These are phyloP conservation scores for Prunella himalayana DNA, from an alignment of 2,113 vertebrate genomes.

Conservation along the genomic window DNA sequence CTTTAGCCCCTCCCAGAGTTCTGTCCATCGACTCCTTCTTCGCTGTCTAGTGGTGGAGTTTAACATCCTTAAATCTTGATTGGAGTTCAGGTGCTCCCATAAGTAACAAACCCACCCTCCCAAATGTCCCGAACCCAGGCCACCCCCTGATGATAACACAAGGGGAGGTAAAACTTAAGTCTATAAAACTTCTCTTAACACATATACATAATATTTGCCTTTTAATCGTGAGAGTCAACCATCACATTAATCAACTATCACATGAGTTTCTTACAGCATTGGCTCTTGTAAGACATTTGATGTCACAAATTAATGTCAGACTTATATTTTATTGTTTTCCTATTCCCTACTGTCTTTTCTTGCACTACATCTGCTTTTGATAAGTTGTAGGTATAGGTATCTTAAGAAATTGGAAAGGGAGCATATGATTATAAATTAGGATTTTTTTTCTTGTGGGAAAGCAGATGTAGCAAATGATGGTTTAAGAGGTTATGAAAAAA, in stretches of 20 bases:
- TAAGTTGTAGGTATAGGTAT: not conserved
- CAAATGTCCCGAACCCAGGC: not conserved
- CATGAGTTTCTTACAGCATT: not conserved
- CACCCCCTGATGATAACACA: not conserved
- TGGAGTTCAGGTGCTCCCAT: not conserved
- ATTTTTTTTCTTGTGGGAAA: not conserved
- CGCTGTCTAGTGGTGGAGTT: not conserved
- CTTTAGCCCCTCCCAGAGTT: not conserved
- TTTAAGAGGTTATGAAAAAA: not conserved
- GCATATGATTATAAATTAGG: not conserved
- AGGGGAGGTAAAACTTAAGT: not conserved
- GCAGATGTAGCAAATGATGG: constrained; percentile 7
- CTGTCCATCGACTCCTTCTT: not conserved
- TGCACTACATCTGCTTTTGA: not conserved
- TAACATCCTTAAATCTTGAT: not conserved
- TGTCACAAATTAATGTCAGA: not conserved
- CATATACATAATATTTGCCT: too few relatives aligned
- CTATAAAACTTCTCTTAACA: not conserved
- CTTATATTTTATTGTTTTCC: not conserved
- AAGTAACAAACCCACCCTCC: not conserved
- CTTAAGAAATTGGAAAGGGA: not conserved
- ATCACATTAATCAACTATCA: not conserved
- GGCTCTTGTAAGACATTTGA: not conserved
- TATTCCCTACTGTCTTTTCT: not conserved
- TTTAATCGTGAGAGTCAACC: not conserved